Conservation (phyloP, 2,113 vertebrate genomes). For the Dasyprocta punctata region DNA sequence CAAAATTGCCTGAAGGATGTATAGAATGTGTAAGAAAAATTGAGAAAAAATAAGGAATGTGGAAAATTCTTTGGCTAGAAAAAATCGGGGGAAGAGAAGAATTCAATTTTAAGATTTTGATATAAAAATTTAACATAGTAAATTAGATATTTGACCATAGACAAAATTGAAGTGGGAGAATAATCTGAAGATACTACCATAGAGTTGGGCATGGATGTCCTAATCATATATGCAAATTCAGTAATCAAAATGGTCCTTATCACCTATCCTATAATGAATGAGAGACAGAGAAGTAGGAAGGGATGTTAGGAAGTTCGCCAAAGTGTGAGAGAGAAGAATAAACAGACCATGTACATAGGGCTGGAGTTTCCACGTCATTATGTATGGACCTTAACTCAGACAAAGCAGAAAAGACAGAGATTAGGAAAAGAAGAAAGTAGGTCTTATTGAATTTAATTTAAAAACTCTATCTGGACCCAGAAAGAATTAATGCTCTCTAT, state of each 20-base stretch:
- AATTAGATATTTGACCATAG: background rate
- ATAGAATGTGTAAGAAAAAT: background rate
- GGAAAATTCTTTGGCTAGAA: background rate
- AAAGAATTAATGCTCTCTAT: background rate
- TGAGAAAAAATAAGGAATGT: no score
- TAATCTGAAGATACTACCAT: background rate
- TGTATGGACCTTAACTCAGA: background rate
- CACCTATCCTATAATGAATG: background rate
- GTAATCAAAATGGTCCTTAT: rapidly evolving
- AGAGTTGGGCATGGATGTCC: background rate
- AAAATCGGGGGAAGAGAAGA: background rate
- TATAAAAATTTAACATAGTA: background rate
- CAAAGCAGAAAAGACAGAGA: background rate
- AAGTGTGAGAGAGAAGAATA: background rate
- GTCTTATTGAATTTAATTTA: background rate
- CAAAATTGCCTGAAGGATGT: background rate
- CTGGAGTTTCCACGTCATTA: background rate
- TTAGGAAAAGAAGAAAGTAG: background rate
- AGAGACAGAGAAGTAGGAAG: rapidly evolving
- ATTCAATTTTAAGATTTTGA: background rate
- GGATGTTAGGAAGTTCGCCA: rapidly evolving
- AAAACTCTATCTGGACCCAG: background rate
- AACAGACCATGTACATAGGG: rapidly evolving
- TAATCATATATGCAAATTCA: background rate
- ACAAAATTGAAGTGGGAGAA: background rate